Percentiles rank a stretch among this genome's conserved stretches.
Conservation (phyloP, 2,888 invertebrate genomes). For the Leucophora obtusa region DNA sequence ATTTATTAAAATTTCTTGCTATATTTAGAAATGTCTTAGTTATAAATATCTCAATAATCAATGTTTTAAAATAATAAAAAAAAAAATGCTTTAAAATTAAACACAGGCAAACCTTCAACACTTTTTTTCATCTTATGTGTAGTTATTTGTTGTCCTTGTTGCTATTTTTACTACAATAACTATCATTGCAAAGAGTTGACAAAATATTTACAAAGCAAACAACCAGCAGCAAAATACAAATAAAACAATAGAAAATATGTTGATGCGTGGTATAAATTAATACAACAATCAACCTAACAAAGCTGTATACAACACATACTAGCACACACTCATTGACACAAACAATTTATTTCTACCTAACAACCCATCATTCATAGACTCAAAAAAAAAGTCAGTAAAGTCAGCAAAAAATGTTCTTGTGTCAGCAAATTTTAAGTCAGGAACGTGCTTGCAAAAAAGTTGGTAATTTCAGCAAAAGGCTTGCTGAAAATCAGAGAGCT, state of each 20-base stretch:
- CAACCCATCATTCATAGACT: conserved; percentile 26
- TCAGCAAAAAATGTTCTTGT: no score
- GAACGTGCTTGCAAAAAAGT: no score
- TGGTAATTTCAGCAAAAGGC: no score
- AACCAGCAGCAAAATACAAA: conserved; percentile 40
- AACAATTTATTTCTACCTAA: background rate
- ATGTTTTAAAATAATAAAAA: conserved; percentile 23
- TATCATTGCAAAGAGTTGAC: conserved; percentile 47
- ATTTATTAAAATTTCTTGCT: no score
- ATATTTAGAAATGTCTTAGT: no score
- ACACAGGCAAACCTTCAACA: background rate
- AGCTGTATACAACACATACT: conserved; percentile 5
- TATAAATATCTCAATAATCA: no score
- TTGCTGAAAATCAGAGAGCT: no score
- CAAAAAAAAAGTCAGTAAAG: no score
- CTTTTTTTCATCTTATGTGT: conserved; percentile 8
- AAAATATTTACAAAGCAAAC: conserved; percentile 53
- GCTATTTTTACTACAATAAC: conserved; percentile 9
- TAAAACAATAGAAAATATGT: background rate
- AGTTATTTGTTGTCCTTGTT: conserved; percentile 27
- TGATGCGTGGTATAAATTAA: conserved; percentile 45
- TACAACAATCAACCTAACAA: conserved; percentile 17
- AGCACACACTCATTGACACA: background rate
- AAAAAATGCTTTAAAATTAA: conserved; percentile 1
- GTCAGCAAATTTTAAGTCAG: no score